Conservation (phyloP, 2,113 vertebrate genomes). For the Acanthisitta chloris region DNA sequence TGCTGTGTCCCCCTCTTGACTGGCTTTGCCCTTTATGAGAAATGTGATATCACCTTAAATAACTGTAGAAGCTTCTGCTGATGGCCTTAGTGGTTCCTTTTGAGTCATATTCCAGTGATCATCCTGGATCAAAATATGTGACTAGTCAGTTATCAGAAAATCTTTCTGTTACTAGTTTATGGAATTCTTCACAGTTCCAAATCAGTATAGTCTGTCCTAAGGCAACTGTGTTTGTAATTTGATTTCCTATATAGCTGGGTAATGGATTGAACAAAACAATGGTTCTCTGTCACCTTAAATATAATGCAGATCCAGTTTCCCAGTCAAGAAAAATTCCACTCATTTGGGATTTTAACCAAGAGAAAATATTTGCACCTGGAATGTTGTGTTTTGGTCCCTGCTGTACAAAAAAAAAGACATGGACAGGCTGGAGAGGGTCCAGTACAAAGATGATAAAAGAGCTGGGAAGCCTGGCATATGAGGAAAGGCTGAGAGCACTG, state of each 20-base stretch:
- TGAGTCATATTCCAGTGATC: background rate
- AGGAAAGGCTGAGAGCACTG: background rate
- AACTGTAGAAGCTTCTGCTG: background rate
- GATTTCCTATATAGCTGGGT: background rate
- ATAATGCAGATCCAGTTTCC: background rate
- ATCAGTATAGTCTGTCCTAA: background rate
- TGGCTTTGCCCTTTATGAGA: background rate
- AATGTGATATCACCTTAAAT: background rate
- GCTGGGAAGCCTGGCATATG: background rate
- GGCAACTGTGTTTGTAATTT: background rate
- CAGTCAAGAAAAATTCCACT: background rate
- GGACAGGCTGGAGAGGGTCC: background rate
- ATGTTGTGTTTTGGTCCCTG: background rate
- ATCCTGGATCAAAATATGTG: background rate
- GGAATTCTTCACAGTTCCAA: background rate
- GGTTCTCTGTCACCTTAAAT: background rate
- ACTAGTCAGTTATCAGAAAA: background rate
- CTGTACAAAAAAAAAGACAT: background rate
- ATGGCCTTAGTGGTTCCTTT: background rate
- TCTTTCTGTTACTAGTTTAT: background rate
- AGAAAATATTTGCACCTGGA: background rate
- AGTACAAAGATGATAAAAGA: background rate
- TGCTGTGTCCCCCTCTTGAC: background rate
- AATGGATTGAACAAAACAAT: background rate
- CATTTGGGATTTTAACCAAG: background rate